Evolutionary conservation across 2,888 invertebrate species (phyloP).

Genomic region (Herminia tarsipennalis): DNA sequence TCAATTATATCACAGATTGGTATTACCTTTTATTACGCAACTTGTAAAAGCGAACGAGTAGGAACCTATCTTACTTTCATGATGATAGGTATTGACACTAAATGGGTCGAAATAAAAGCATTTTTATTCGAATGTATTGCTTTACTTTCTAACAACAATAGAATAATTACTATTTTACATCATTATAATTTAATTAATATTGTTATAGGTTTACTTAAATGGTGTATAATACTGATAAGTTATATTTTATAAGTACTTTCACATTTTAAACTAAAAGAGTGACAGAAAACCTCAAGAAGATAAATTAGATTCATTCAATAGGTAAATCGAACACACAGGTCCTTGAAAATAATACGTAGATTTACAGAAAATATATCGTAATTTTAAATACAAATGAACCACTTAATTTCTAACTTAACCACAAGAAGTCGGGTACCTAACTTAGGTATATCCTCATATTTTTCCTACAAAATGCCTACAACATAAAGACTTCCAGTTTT

Average conservation of each 20-base stretch:
- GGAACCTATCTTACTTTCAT: neutral
- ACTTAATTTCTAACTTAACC: too few species aligned
- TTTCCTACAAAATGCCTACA: too few species aligned
- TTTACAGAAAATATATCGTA: too few species aligned
- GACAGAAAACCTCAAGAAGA: too few species aligned
- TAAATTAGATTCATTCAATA: too few species aligned
- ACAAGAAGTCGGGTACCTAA: too few species aligned
- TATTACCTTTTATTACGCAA: constrained; percentile 12
- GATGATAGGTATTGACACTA: too few species aligned
- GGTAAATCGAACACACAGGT: too few species aligned
- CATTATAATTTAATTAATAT: constrained; percentile 1
- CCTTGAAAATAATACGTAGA: too few species aligned
- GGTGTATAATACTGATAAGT: constrained; percentile 31
- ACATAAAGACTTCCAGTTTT: too few species aligned
- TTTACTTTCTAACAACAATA: constrained; percentile 21
- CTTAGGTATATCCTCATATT: too few species aligned
- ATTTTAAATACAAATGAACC: too few species aligned
- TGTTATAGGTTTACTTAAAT: neutral
- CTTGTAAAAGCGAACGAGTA: neutral
- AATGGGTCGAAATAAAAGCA: neutral
- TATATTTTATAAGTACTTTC: constrained; percentile 42
- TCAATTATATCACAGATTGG: constrained; percentile 20
- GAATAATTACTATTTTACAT: constrained; percentile 11
- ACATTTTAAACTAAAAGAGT: constrained; percentile 9
- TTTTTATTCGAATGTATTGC: neutral